Evolutionary conservation across 1,140 invertebrate genomes (phyloP), one percentile per base, ranked within the genome.

Genomic region (Mizuhopecten yessoensis): DNA sequence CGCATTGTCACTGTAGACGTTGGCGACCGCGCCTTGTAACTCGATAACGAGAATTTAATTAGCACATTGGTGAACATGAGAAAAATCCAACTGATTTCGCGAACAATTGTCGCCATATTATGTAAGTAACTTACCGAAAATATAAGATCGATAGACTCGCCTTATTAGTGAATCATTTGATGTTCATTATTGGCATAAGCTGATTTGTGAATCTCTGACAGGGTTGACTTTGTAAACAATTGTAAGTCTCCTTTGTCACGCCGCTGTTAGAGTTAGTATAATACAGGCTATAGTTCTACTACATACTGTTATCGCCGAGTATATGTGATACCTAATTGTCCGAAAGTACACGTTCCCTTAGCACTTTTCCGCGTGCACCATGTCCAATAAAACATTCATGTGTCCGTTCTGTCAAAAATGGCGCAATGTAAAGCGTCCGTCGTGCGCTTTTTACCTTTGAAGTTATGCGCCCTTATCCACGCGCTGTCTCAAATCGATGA

Each of bases 11-110:
- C 42, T 1, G 9, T 45, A 17, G 0, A 45, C 17, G 23, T 75
- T 75, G 23, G 29, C 57, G 57, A 75, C 57, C 57, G 23, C 23
- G 57, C 57, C 57, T 75, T 75, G 42, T 17, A 75, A 75, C 57
- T 1, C 57, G 57, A 75, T n/a, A 75, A 75, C 57, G 57, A 75
- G 57, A 75, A 75, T 75, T 75, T 75, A 75, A 75, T 75, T 75
- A 75, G n/a, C 57, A 75, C 57, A 3, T 29, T 29, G 11, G n/a
- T 29, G 57, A 75, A 75, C 23, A 75, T 29, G 23, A 75, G 23
- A 75, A 75, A 75, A 75, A 75, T 75, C 57, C 57, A n/a, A n/a
- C n/a, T 29, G 57, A n/a, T 75, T 57, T 75, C 57, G 23, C 17
- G 57, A 20, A 2, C 45, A 57, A 75, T 75, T 75, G 29, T 75